Evolutionary conservation across 2,797 vertebrate species (phyloP).

Genomic region (Spinibarbus caldwelli): DNA sequence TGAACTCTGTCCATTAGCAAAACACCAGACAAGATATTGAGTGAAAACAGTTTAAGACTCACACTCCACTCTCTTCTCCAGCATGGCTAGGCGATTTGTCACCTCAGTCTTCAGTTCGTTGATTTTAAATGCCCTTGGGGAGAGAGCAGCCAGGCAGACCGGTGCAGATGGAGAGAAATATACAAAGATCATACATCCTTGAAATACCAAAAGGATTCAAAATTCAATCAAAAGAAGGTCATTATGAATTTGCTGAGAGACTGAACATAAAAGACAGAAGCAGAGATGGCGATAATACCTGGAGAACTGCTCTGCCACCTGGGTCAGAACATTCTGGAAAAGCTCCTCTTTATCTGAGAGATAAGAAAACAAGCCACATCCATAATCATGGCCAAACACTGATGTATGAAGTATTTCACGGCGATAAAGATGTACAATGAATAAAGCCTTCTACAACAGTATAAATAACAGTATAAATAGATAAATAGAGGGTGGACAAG

Average conservation of each 20-base stretch:
- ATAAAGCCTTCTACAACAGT: not conserved
- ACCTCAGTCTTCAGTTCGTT: conserved; percentile 93
- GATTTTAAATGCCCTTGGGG: conserved; percentile 88
- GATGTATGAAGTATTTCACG: not conserved
- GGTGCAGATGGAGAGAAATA: conserved; percentile 13
- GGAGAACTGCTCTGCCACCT: conserved; percentile 90
- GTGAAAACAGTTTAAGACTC: conserved; percentile 67
- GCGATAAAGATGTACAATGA: not conserved
- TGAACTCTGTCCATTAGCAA: not conserved
- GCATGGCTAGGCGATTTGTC: conserved; percentile 86
- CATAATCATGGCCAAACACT: not conserved
- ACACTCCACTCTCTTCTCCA: conserved; percentile 94
- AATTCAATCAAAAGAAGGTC: conserved; percentile 25
- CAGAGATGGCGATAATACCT: conserved; percentile 75
- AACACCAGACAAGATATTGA: not conserved
- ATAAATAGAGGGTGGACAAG: not conserved
- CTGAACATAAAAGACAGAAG: not conserved
- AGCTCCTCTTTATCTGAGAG: conserved; percentile 91
- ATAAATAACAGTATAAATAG: not conserved
- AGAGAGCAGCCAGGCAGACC: conserved; percentile 26
- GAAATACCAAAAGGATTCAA: conserved; percentile 8
- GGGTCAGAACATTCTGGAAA: conserved; percentile 87
- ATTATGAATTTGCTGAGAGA: not conserved
- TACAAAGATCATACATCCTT: conserved; percentile 23
- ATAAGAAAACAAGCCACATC: conserved; percentile 42